Conservation (phyloP, 2,113 vertebrate genomes). For the Henicopernis longicauda region DNA sequence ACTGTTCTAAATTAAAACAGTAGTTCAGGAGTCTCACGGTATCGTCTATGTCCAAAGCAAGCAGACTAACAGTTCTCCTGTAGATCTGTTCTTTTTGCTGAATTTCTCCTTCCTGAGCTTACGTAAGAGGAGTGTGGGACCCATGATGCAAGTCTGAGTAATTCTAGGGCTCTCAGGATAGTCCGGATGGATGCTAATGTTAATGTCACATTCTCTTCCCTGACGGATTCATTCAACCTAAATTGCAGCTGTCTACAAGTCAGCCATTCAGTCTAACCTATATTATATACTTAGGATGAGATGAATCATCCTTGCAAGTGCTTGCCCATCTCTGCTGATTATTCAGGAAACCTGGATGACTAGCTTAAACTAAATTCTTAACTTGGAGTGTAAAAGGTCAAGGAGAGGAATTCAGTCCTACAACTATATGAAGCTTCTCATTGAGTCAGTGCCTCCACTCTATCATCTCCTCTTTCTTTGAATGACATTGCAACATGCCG, state of each 20-base stretch:
- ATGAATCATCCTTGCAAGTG: neutral
- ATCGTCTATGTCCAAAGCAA: neutral
- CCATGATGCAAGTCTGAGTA: neutral
- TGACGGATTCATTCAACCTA: neutral
- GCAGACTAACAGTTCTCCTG: neutral
- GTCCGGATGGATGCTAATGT: neutral
- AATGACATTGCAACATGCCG: neutral
- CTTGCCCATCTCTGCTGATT: neutral
- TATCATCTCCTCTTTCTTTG: neutral
- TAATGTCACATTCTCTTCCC: slow-evolving; percentile 12
- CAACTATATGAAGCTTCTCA: neutral
- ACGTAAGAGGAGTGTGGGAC: neutral
- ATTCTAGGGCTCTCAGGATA: neutral
- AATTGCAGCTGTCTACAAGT: slow-evolving; percentile 22
- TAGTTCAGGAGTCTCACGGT: neutral
- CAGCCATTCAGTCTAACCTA: neutral
- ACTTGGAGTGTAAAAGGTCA: neutral
- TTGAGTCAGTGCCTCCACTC: neutral
- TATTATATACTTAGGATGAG: neutral
- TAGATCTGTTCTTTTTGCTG: neutral
- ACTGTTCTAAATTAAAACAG: neutral
- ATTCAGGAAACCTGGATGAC: neutral
- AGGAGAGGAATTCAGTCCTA: slow-evolving; percentile 18
- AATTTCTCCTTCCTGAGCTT: neutral
- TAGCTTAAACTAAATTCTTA: neutral